A percentile compares a stretch with the other conserved stretches of the same genome.
These are phyloP conservation scores for Nephotettix cincticeps DNA, from an alignment of 1,140 invertebrate genomes.

Conservation along the genomic window DNA sequence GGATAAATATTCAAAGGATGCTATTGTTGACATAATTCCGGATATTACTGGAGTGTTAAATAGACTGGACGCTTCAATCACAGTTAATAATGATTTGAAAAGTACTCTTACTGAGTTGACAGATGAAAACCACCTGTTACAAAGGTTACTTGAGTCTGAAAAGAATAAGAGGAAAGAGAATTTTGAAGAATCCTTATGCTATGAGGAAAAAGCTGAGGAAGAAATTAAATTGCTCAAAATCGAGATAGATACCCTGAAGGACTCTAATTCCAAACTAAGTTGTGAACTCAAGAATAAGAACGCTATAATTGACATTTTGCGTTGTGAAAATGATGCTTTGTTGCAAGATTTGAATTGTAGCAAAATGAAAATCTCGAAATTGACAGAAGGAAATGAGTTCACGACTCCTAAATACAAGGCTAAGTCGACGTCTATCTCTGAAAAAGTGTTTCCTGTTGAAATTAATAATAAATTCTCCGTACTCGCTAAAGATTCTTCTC, in stretches of 20 bases:
- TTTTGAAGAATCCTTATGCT: background rate
- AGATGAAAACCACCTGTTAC: background rate
- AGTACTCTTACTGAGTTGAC: background rate
- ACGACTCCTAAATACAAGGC: too few relatives aligned
- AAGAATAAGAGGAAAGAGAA: background rate
- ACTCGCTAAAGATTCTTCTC: too few relatives aligned
- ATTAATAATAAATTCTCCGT: too few relatives aligned
- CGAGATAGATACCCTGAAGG: background rate
- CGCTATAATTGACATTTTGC: background rate
- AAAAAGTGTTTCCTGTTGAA: too few relatives aligned
- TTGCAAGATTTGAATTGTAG: background rate
- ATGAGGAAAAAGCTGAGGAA: background rate
- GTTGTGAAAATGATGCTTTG: background rate
- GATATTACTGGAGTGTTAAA: background rate
- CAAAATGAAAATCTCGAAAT: background rate
- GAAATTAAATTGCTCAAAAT: background rate
- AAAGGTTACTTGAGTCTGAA: background rate
- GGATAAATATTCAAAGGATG: background rate
- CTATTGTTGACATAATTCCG: background rate
- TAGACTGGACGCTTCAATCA: background rate
- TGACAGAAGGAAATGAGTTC: background rate
- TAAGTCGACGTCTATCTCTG: too few relatives aligned
- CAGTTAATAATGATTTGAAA: background rate
- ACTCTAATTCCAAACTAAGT: too few relatives aligned
- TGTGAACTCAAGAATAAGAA: too few relatives aligned